Conservation (phyloP, 1,140 invertebrate genomes). For the Pygmarrhopalites habei region DNA sequence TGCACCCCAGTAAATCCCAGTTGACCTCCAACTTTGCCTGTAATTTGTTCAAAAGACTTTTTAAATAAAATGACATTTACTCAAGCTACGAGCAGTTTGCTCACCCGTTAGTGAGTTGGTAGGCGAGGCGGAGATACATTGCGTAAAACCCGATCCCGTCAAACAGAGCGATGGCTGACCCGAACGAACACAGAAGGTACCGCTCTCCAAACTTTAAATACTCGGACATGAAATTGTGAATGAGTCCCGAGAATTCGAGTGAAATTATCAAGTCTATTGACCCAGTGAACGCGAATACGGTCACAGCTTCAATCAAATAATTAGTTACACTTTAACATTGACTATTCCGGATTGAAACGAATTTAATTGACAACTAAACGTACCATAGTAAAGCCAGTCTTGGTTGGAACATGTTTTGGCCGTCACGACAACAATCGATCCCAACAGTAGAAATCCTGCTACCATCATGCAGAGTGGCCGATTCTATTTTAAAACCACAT, state of each 20-base stretch:
- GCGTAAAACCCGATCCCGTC: slow-evolving; percentile 35
- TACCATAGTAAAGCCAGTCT: slow-evolving; percentile 35
- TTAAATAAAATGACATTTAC: too few relatives aligned
- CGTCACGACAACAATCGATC: slow-evolving; percentile 2
- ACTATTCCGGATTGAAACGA: too few relatives aligned
- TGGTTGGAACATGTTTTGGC: slow-evolving; percentile 15
- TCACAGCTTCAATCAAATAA: too few relatives aligned
- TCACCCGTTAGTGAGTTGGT: slow-evolving; percentile 28
- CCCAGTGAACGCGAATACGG: slow-evolving; percentile 34
- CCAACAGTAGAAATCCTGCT: slow-evolving; percentile 20
- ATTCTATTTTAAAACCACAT: slow-evolving; percentile 11
- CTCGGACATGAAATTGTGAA: slow-evolving; percentile 34
- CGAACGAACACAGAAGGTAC: slow-evolving; percentile 30
- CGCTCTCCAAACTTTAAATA: slow-evolving; percentile 37
- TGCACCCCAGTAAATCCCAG: slow-evolving; percentile 31
- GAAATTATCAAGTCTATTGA: slow-evolving; percentile 36
- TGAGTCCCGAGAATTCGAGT: slow-evolving; percentile 29
- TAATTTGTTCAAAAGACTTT: too few relatives aligned
- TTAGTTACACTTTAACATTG: too few relatives aligned
- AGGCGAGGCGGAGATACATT: slow-evolving; percentile 33
- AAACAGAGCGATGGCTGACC: slow-evolving; percentile 34
- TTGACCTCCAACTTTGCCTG: slow-evolving; percentile 34
- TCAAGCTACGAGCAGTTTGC: too few relatives aligned
- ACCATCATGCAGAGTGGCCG: slow-evolving; percentile 36
- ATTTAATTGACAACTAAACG: not conserved